Evolutionary conservation across 2,113 vertebrate genomes (phyloP).

Genomic region (Chitala chitala): DNA sequence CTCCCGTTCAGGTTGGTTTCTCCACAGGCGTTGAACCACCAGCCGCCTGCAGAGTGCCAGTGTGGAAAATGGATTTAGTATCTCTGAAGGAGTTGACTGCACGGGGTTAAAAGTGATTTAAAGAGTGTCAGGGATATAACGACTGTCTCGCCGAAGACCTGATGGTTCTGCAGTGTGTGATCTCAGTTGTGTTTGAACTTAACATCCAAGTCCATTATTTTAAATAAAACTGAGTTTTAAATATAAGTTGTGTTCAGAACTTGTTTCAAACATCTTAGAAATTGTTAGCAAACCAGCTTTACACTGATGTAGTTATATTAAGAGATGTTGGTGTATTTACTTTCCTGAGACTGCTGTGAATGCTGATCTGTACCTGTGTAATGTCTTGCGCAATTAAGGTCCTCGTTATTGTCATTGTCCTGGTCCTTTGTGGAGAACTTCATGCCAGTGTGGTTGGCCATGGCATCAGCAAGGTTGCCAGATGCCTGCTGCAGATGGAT

Average conservation of each 20-base stretch:
- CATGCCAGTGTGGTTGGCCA: constrained; percentile 68
- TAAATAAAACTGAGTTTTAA: not conserved
- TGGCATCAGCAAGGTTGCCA: constrained; percentile 67
- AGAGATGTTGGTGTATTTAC: not conserved
- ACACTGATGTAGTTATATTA: too few species aligned
- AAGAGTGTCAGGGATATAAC: too few species aligned
- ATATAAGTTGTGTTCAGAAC: too few species aligned
- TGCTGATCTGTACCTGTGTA: constrained; percentile 66
- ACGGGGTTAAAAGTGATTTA: too few species aligned
- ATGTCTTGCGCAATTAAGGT: constrained; percentile 60
- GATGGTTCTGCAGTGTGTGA: too few species aligned
- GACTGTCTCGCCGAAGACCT: too few species aligned
- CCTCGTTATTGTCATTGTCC: constrained; percentile 33
- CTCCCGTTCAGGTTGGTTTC: constrained; percentile 82
- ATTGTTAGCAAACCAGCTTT: too few species aligned
- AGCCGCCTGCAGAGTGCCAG: constrained; percentile 69
- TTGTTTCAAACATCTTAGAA: too few species aligned
- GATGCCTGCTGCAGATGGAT: constrained; percentile 62
- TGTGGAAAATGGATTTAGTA: not conserved
- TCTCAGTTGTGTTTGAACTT: too few species aligned
- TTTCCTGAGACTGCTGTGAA: not conserved
- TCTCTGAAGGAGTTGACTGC: too few species aligned
- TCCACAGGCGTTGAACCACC: constrained; percentile 78
- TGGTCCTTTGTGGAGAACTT: constrained; percentile 74
- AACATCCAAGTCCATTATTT: too few species aligned